Evolutionary conservation across 2,113 vertebrate genomes (phyloP).

Genomic region (Spheniscus mendiculus): DNA sequence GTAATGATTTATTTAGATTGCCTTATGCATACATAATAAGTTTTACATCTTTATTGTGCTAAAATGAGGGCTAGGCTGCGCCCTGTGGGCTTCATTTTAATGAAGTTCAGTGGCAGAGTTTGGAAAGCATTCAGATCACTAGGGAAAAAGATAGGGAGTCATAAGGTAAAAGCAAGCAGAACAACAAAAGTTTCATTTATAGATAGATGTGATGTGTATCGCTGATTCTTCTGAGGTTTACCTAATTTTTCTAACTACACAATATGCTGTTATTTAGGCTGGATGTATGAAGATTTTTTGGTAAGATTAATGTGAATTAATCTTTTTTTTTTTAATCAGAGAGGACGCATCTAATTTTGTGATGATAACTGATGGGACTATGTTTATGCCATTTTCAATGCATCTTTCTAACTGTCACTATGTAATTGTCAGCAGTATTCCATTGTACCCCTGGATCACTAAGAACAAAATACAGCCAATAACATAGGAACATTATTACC

Average conservation of each 20-base stretch:
- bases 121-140: slow-evolving; percentile 22
- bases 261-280: neutral
- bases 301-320: neutral
- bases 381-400: neutral
- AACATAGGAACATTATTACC: neutral
- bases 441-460: neutral
- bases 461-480: neutral
- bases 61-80: neutral
- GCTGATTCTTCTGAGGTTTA: neutral
- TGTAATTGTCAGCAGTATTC: neutral
- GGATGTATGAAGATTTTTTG: neutral
- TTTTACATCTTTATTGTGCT: slow-evolving; percentile 36
- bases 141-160: neutral
- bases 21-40: slow-evolving; percentile 1
- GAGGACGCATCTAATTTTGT: neutral
- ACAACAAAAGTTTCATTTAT: neutral
- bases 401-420: neutral
- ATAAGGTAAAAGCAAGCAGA: neutral
- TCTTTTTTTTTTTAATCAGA: neutral
- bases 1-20: slow-evolving; percentile 47
- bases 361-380: neutral
- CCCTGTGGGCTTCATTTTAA: neutral
- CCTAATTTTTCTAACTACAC: neutral
- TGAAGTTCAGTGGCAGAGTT: neutral
- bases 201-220: neutral